These are phyloP conservation scores for Perdita meconis DNA, from an alignment of 2,888 invertebrate species.

Conservation along the genomic window DNA sequence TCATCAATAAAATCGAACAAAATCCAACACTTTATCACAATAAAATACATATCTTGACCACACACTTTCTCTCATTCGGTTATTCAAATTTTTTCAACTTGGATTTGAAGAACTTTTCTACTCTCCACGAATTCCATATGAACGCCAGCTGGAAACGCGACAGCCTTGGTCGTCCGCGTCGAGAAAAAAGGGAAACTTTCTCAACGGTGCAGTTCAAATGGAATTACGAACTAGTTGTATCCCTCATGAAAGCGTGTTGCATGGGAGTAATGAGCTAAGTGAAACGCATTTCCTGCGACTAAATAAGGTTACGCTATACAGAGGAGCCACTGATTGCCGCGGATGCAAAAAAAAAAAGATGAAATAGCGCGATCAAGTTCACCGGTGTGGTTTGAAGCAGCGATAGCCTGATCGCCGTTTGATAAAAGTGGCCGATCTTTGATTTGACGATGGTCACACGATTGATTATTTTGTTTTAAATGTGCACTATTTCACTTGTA, in stretches of 20 bases:
- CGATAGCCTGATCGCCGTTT: too few species aligned
- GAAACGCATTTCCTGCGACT: neutral
- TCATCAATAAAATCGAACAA: too few species aligned
- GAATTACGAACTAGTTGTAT: neutral
- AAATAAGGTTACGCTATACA: neutral
- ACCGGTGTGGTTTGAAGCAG: too few species aligned
- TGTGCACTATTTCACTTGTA: neutral
- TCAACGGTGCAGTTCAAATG: neutral
- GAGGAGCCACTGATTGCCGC: neutral
- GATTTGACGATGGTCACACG: too few species aligned
- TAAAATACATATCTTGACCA: too few species aligned
- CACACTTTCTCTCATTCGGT: too few species aligned
- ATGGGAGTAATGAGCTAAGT: neutral
- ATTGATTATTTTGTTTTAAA: too few species aligned
- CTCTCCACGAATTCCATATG: conserved; percentile 20
- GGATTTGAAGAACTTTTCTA: neutral
- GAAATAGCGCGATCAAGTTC: too few species aligned
- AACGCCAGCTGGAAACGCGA: conserved; percentile 29
- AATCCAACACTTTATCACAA: too few species aligned
- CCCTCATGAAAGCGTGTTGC: neutral
- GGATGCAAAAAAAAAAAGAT: neutral
- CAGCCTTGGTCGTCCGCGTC: neutral
- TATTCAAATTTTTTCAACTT: too few species aligned
- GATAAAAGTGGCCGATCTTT: too few species aligned
- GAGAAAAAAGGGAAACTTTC: neutral